Evolutionary conservation across 2,797 vertebrate species (phyloP), one percentile per base, ranked within the genome.

Genomic region (Tauraco hartlaubi): DNA sequence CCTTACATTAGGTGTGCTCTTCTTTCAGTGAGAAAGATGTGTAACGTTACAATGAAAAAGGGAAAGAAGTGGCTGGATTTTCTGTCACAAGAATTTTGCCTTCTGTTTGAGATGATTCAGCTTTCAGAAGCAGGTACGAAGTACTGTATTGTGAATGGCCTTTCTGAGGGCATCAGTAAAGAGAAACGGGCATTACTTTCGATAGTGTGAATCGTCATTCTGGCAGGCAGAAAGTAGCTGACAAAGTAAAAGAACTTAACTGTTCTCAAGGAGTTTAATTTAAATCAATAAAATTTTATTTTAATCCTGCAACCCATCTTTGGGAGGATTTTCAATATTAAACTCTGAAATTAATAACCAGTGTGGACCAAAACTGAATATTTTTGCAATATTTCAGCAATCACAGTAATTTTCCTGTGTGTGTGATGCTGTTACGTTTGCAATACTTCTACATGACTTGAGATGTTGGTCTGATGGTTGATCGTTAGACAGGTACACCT

Each of bases 401-500:
- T 41, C 15, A 9, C 0, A 0, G 12, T 22, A 17, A 18, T 31
- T 66, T 12, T 78, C 8, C 9, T 39, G 2, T 6, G 4, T 23
- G 5, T 0, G 0, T 61, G 25, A 54, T 5, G 33, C 51, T 66
- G 19, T 41, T 71, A 6, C 10, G 17, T 52, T 87, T 83, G 31
- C 46, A 43, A 3, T 35, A n/a, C 31, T 83, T 33, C 13, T 68
- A 0, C 2, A 0, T 29, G 12, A 58, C n/a, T 52, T 22, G 75
- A 68, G 46, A 12, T 43, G 20, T 35, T 66, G 11, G 6, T 48
- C 28, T 87, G 35, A 11, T 21, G 3, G 10, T 7, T 55, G 18
- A 26, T 56, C 1, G 2, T 67, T 39, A 39, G 72, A 31, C 5
- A n/a, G 15, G n/a, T 8, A 19, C 5, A 39, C 4, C 8, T 78